Base-by-base conservation (phyloP, 2,113 vertebrate genomes). In the Arizona elegans region DNA sequence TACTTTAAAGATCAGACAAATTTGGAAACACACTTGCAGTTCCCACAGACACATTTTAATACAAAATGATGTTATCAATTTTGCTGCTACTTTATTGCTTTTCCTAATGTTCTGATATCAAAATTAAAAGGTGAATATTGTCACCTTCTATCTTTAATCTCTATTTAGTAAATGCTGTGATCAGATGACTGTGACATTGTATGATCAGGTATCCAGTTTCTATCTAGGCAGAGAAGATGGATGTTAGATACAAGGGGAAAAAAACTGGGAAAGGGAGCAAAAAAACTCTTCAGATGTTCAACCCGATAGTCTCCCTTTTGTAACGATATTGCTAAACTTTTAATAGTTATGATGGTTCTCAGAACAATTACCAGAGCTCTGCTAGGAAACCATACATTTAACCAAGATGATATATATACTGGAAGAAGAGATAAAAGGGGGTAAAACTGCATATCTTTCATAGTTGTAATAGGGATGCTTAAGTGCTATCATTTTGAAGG, bases 1-100 rank as follows among this genome's bases (percentile, higher is more conserved):
- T 97, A 96, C 96, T 56, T 95, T 96, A 95, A 96, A 86, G 94
- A 86, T 93, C 3, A 94, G 91, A 96, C 91, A 43, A 65, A 15
- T 81, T 50, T 24, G 8, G 65, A 54, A 90, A 91, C 92, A 90
- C 33, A 53, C 38, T 87, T 87, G 43, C 2, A 12, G 92, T 55
- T 88, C 87, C 90, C 91, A 89, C 91, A 93, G 94, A 92, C n/a
- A 58, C 65, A 89, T 90, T 91, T 75, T 95, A 93, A 94, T 86
- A 93, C 59, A 59, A 86, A 95, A 62, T 70, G 86, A 94, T 93
- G 85, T 95, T 94, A 91, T 94, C 92, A 92, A 89, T 93, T 91
- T 95, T 95, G 95, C 94, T 93, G 88, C 21, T 92, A 24, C 58
- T 96, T 94, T 96, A 96, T 95, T 96, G 92, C 97, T 96, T 94